These are phyloP conservation scores for Sabellastarte sp. DNA, from an alignment of 2,888 invertebrate genomes.

Conservation along the genomic window DNA sequence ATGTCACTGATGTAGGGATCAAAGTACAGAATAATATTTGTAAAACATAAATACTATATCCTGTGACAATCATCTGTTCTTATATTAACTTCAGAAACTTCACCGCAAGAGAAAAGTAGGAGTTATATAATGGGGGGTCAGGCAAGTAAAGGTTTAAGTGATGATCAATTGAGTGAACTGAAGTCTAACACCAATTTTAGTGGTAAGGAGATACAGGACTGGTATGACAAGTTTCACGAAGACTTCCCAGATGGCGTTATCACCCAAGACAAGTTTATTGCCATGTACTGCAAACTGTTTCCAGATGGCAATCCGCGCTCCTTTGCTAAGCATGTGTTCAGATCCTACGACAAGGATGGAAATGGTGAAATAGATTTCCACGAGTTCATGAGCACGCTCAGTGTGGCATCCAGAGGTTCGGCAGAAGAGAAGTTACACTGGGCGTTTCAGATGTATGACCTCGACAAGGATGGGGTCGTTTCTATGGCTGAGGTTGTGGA, in stretches of 20 bases:
- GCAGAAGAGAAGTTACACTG: conserved; percentile 17
- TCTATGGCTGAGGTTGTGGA: conserved; percentile 11
- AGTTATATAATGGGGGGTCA: conserved; percentile 4
- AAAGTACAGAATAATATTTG: no score
- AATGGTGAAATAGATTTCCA: conserved; percentile 22
- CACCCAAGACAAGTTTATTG: background rate
- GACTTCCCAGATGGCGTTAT: conserved; percentile 1
- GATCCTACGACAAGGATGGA: conserved; percentile 5
- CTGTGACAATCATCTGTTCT: no score
- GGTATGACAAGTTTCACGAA: conserved; percentile 2
- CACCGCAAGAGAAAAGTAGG: no score
- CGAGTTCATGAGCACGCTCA: conserved; percentile 21
- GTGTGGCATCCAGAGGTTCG: conserved; percentile 15
- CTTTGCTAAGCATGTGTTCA: conserved; percentile 8
- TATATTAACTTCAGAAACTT: no score
- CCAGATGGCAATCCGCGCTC: conserved; percentile 3
- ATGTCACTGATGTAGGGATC: no score
- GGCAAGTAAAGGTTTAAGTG: no score
- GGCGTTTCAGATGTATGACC: conserved; percentile 21
- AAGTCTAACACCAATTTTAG: background rate
- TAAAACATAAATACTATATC: no score
- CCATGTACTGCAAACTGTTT: conserved; percentile 5
- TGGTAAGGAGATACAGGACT: background rate
- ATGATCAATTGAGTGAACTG: background rate
- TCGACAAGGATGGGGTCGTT: conserved; percentile 15